Base-by-base conservation (phyloP, 37 sponge, comb jelly and placozoan genomes). In the Beroe ovata region DNA sequence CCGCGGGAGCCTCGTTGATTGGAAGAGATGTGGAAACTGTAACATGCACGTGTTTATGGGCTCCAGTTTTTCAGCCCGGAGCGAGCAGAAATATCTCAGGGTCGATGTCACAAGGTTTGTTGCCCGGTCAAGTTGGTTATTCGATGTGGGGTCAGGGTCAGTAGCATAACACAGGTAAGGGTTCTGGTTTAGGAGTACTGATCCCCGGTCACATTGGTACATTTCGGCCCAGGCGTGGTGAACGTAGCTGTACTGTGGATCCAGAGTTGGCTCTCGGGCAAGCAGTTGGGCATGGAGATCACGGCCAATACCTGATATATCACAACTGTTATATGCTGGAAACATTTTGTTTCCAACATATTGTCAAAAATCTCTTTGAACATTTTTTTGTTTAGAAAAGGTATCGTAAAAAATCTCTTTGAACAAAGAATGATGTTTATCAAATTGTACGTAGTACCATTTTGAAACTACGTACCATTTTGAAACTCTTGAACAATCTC, bases 11-110 rank as follows among this genome's bases (percentile, higher is more conserved):
- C 99, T 91, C 1, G 99, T 96, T 59, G 95, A 91, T 77, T 92
- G 92, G 88, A 95, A 94, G 38, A 97, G 92, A 30, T 88, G 60
- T 19, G 38, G 8, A 72, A 94, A 97, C 92, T 97, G 99, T 40
- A 92, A 90, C 99, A 97, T 97, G 88, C 95, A 96, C 69, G 94
- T 91, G 34, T 96, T 94, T 58, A 95, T 95, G 3, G 95, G 97
- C 23, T 91, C 71, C 60, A 97, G 61, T 34, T 90, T 88, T 3
- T 72, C 64, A 72, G 90, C 95, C 20, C 36, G 38, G 38, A 95
- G 89, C 21, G 97, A 39, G 36, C 90, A 41, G 19, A 92, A 62
- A 63, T 94, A 95, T 32, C 95, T 64, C 23, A 94, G 94, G 8
- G 95, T 90, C 18, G 92, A 89, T 25, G 72, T 36, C 0, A 95